Evolutionary conservation across 1,140 invertebrate genomes (phyloP).

Genomic region (Lucilia cuprina): DNA sequence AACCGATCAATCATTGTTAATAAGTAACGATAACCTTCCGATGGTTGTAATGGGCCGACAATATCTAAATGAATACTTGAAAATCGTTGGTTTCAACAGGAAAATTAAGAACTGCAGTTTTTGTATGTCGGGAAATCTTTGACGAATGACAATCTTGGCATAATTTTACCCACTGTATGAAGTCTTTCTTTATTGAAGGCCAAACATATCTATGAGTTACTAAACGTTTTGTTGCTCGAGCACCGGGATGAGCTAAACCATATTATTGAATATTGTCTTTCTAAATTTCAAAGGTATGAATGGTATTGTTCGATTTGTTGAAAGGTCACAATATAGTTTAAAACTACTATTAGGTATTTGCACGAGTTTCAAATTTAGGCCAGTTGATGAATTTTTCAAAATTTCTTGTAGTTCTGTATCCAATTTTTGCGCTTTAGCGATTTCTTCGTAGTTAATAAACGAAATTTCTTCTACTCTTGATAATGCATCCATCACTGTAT

Average conservation of each 20-base stretch:
- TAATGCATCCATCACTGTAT: not conserved
- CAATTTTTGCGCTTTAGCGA: not conserved
- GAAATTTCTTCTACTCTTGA: not conserved
- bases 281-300: too few species aligned
- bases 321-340: too few species aligned
- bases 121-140: not conserved
- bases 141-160: not conserved
- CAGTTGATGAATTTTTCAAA: too few species aligned
- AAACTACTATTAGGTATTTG: too few species aligned
- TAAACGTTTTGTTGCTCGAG: too few species aligned
- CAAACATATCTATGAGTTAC: too few species aligned
- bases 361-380: too few species aligned
- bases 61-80: not conserved
- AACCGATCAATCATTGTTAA: slow-evolving; percentile 26
- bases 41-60: not conserved
- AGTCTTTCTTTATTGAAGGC: too few species aligned
- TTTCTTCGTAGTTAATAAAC: not conserved
- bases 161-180: not conserved
- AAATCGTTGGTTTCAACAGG: not conserved
- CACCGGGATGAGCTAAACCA: too few species aligned
- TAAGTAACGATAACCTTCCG: not conserved
- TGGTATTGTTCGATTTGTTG: too few species aligned
- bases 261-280: too few species aligned
- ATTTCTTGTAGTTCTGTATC: not conserved
- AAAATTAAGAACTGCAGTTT: too few species aligned